Conservation (phyloP, 2,113 vertebrate genomes). For the Chaetodon trifascialis region DNA sequence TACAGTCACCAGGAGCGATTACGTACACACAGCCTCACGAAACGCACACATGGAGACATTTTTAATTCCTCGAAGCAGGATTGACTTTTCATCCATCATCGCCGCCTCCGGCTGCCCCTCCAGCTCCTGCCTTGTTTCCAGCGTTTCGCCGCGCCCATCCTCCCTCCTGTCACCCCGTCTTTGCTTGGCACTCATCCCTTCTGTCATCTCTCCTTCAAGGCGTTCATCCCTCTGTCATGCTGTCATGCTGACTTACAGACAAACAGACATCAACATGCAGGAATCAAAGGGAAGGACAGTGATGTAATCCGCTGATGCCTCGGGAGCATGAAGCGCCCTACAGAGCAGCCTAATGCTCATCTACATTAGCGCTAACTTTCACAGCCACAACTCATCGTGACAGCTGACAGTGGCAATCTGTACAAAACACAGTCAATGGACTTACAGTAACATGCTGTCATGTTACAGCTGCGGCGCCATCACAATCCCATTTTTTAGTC, state of each 20-base stretch:
- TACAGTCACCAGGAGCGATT: not conserved
- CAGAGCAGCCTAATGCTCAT: slow-evolving; percentile 51
- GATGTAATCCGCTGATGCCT: slow-evolving; percentile 59
- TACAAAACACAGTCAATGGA: slow-evolving; percentile 19
- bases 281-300: slow-evolving; percentile 50
- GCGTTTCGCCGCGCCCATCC: slow-evolving; percentile 23
- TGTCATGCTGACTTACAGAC: slow-evolving; percentile 58
- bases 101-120: slow-evolving; percentile 35
- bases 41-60: too few species aligned
- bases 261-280: slow-evolving; percentile 51
- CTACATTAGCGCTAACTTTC: slow-evolving; percentile 46
- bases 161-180: slow-evolving; percentile 21
- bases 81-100: slow-evolving; percentile 16
- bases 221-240: slow-evolving; percentile 64
- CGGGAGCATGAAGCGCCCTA: slow-evolving; percentile 23
- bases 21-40: too few species aligned
- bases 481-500: not conserved
- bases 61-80: slow-evolving; percentile 6
- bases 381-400: slow-evolving; percentile 24
- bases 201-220: slow-evolving; percentile 61
- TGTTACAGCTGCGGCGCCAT: not conserved
- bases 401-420: slow-evolving; percentile 40
- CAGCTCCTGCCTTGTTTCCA: slow-evolving; percentile 23
- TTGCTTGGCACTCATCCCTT: slow-evolving; percentile 37
- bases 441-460: slow-evolving; percentile 15